Base-by-base conservation (phyloP, 1,140 invertebrate species). In the Brachionus calyciflorus region DNA sequence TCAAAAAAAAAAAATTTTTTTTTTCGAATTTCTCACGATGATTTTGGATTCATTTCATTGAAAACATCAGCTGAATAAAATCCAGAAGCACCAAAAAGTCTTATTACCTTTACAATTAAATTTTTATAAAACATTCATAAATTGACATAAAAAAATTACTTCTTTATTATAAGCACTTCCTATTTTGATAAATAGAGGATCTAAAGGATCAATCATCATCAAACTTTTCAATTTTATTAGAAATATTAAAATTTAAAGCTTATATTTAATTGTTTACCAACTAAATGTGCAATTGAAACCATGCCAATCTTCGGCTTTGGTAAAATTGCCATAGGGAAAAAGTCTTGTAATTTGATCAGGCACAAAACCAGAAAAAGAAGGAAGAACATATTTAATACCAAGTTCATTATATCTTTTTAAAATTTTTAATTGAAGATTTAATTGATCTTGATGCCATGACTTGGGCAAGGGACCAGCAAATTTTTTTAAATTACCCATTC, bases 401-500 rank as follows among this genome's bases (percentile, higher is more conserved):
- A 96, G 87, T 14, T 88, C 83, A 76, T 90, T 87, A 90, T 96
- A 92, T 40, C 90, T 85, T 5, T 85, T 79, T 0, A 96, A 82
- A n/a, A 96, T 92, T 78, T 86, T 83, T 78, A 91, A 89, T 80
- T 96, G 92, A 46, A 96, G 85, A 0, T 81, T 77, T 12, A 91
- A 81, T 68, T 91, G 90, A 5, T 86, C 81, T 2, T 87, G 80
- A 78, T 91, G 89, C 90, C 92, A 96, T 3, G 86, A 84, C 40
- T 86, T 69, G 1, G 88, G 86, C 9, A 96, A 83, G 0, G 93
- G 92, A 5, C 93, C 94, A 14, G 89, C 93, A 91, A 91, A 96
- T 1, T 90, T 90, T 51, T 91, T 88, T 4, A 98, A 88, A 82
- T 98, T 98, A 6, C 94, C 94, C 94, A 98, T 98, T 81, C 94